Evolutionary conservation across 2,888 invertebrate genomes (phyloP).

Genomic region (Lamellibrachia satsuma): DNA sequence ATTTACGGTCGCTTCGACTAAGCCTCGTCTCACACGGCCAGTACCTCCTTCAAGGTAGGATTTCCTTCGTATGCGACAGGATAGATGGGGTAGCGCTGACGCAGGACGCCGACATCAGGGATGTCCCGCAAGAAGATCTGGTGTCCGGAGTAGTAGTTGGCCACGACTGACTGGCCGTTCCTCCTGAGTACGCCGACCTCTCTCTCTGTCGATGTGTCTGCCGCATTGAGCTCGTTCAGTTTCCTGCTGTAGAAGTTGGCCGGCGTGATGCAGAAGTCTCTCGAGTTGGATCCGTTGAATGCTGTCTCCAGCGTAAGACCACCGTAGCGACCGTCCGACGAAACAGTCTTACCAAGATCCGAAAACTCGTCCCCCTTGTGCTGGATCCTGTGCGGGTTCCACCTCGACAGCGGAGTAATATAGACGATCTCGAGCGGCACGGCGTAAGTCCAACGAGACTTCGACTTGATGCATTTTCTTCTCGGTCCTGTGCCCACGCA

Average conservation of each 20-base stretch:
- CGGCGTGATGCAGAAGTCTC: background rate
- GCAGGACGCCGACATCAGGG: slow-evolving; percentile 47
- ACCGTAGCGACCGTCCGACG: background rate
- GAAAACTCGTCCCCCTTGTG: slow-evolving; percentile 11
- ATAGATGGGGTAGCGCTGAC: slow-evolving; percentile 51
- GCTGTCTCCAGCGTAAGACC: background rate
- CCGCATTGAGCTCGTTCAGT: background rate
- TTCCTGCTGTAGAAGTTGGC: background rate
- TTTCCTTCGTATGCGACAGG: background rate
- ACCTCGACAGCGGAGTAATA: slow-evolving; percentile 28
- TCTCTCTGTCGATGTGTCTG: background rate
- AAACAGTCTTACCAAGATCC: background rate
- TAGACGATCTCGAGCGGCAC: slow-evolving; percentile 31
- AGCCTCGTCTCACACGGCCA: background rate
- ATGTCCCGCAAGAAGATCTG: slow-evolving; percentile 40
- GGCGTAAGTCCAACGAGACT: slow-evolving; percentile 27
- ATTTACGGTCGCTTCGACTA: background rate
- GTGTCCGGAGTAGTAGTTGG: slow-evolving; percentile 22
- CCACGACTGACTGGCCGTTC: background rate
- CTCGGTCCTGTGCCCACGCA: background rate
- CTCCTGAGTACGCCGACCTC: background rate
- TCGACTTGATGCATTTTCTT: background rate
- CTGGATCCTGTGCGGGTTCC: slow-evolving; percentile 31
- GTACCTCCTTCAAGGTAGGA: background rate
- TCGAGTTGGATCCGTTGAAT: background rate